Conservation (phyloP, 92 coral and sea anemone species). For the Siderastrea siderea region DNA sequence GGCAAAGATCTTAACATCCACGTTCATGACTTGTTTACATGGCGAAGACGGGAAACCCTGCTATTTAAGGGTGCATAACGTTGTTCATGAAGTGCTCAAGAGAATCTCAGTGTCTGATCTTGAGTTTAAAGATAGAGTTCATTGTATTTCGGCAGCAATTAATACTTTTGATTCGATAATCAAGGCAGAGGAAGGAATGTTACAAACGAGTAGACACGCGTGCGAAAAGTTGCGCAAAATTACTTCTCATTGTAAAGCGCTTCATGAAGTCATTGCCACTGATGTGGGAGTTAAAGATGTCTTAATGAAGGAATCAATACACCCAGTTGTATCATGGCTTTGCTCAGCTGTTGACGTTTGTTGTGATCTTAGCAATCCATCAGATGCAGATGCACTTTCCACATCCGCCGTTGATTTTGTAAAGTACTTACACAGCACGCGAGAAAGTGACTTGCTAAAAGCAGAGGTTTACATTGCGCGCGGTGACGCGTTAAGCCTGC, state of each 20-base stretch:
- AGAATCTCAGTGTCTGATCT: neutral
- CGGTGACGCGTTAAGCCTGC: neutral
- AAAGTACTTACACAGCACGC: neutral
- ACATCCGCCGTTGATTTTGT: neutral
- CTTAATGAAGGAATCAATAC: neutral
- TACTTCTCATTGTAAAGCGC: neutral
- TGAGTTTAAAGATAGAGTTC: neutral
- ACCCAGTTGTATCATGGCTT: neutral
- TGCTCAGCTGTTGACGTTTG: neutral
- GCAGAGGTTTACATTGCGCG: neutral
- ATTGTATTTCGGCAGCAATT: constrained; percentile 1
- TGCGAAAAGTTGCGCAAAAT: neutral
- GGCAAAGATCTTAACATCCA: constrained; percentile 28
- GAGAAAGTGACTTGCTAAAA: neutral
- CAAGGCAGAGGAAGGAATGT: neutral
- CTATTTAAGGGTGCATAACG: neutral
- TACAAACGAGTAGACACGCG: neutral
- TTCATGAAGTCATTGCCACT: neutral
- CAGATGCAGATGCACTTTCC: neutral
- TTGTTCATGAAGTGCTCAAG: constrained; percentile 8
- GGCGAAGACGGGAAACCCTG: neutral
- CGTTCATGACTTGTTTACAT: constrained; percentile 22
- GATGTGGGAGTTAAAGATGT: neutral
- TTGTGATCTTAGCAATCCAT: neutral
- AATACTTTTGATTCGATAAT: neutral